Conservation (phyloP, 53 echinoderm and acorn worm genomes). For the Echinometra lucunter region DNA sequence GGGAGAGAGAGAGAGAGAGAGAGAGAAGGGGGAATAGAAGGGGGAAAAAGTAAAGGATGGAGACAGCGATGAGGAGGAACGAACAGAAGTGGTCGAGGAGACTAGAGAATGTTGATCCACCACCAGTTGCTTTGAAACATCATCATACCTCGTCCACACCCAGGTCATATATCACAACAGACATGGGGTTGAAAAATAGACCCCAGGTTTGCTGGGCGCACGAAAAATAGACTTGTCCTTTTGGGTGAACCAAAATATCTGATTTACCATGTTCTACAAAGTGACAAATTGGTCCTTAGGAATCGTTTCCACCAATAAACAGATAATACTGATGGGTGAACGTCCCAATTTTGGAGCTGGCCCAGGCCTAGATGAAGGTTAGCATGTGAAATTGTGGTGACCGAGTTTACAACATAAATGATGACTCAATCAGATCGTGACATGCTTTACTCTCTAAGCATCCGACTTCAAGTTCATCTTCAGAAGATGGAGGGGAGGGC, state of each 20-base stretch:
- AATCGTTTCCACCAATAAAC: neutral
- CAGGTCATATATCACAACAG: neutral
- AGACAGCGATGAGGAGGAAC: neutral
- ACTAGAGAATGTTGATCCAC: neutral
- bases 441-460: neutral
- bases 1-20: no score
- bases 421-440: slow-evolving; percentile 38
- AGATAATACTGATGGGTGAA: slow-evolving; percentile 17
- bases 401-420: neutral
- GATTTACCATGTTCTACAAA: neutral
- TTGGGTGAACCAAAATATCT: neutral
- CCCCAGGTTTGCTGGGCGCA: neutral
- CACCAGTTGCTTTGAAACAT: slow-evolving; percentile 13
- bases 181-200: neutral
- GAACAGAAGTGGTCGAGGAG: neutral
- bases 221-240: neutral
- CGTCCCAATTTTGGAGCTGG: neutral
- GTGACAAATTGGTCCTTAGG: neutral
- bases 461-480: slow-evolving; percentile 1
- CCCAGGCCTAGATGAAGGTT: neutral
- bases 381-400: neutral
- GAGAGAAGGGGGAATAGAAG: no score
- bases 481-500: neutral
- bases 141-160: neutral
- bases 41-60: neutral